Evolutionary conservation across 2,113 vertebrate species (phyloP).

Genomic region (Sinocyclocheilus anshuiensis): DNA sequence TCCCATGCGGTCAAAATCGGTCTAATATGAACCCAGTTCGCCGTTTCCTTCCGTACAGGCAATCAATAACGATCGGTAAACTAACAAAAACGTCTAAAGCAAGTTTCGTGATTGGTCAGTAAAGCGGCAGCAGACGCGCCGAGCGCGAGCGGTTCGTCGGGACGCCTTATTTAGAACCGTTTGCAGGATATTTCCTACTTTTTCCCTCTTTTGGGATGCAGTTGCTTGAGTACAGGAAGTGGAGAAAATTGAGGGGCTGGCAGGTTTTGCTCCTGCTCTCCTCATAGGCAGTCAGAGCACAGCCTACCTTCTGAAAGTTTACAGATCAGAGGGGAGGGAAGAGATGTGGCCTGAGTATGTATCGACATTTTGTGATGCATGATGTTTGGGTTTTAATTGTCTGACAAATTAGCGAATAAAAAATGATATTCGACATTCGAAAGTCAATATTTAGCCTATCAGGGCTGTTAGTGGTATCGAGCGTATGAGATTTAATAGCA

Average conservation of each 20-base stretch:
- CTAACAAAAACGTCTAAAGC: neutral
- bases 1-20: neutral
- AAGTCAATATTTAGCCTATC: neutral
- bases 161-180: constrained; percentile 64
- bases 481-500: neutral
- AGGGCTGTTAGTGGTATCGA: neutral
- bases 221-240: constrained; percentile 73
- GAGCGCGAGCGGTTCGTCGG: constrained; percentile 58
- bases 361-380: constrained; percentile 15
- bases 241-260: constrained; percentile 71
- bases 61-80: neutral
- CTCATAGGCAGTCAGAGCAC: constrained; percentile 57
- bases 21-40: neutral
- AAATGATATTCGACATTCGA: neutral
- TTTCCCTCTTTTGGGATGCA: constrained; percentile 60
- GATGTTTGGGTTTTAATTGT: constrained; percentile 4
- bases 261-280: constrained; percentile 67
- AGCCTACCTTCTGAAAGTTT: constrained; percentile 58
- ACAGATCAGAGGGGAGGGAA: constrained; percentile 65
- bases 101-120: neutral
- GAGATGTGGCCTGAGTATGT: constrained; percentile 64
- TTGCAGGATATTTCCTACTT: constrained; percentile 59
- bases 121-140: constrained; percentile 24
- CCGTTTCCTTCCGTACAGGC: neutral
- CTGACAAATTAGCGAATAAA: neutral